These are phyloP conservation scores for Ammodramus savannarum DNA, from an alignment of 2,113 vertebrate genomes.

Conservation along the genomic window DNA sequence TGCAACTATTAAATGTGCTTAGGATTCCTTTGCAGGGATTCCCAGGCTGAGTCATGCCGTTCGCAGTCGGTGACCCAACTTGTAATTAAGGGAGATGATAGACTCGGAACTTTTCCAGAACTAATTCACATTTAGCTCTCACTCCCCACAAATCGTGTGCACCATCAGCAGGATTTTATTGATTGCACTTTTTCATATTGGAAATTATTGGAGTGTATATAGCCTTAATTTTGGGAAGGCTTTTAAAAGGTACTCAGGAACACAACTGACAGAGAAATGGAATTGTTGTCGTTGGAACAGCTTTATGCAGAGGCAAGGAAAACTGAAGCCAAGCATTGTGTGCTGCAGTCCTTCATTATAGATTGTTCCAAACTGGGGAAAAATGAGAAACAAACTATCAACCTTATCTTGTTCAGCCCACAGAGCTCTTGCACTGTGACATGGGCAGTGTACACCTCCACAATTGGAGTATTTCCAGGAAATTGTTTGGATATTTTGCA, in stretches of 20 bases:
- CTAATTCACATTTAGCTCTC: background rate
- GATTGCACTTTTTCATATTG: slow-evolving; percentile 20
- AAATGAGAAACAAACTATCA: background rate
- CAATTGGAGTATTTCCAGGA: background rate
- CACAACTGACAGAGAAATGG: background rate
- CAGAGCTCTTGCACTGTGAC: background rate
- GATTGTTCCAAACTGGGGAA: background rate
- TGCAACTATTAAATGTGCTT: background rate
- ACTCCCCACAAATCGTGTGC: background rate
- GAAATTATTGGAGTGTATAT: background rate
- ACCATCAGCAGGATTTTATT: background rate
- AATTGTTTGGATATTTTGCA: background rate
- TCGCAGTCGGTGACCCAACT: background rate
- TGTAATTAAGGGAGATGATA: slow-evolving; percentile 21
- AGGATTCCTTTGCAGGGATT: slow-evolving; percentile 19
- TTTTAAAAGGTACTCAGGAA: slow-evolving; percentile 15
- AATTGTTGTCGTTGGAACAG: background rate
- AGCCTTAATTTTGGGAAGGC: slow-evolving; percentile 1
- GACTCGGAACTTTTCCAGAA: slow-evolving; percentile 18
- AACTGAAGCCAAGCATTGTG: background rate
- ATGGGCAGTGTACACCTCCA: background rate
- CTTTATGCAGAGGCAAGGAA: background rate
- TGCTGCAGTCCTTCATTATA: background rate
- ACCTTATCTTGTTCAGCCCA: background rate
- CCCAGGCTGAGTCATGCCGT: background rate